phyloP scores from a whole-genome alignment of 2,888 invertebrate genomes.

The Himalopsyche kuldschensis region DNA sequence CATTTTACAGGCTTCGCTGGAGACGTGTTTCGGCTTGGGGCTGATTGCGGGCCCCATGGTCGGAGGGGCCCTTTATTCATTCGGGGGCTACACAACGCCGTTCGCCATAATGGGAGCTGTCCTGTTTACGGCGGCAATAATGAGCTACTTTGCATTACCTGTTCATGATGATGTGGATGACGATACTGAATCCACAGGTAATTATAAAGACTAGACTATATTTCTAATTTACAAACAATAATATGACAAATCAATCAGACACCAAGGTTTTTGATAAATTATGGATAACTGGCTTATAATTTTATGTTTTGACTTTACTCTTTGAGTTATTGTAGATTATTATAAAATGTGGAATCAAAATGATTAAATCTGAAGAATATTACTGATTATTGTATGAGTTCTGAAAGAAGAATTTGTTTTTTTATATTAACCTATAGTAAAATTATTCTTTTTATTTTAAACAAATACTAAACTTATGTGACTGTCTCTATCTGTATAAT shows the following conservation, averaged over 20 bases:
- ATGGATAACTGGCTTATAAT: no score
- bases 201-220: conserved; percentile 43
- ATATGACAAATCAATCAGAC: not conserved
- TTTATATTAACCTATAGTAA: no score
- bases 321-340: no score
- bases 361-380: no score
- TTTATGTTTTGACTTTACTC: no score
- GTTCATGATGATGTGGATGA: conserved; percentile 61
- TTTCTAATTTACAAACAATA: no score
- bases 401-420: no score
- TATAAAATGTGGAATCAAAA: no score
- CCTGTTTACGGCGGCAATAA: conserved; percentile 73
- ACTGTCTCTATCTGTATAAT: no score
- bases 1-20: conserved; percentile 68
- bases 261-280: not conserved
- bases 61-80: conserved; percentile 80
- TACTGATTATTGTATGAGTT: no score
- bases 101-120: conserved; percentile 78
- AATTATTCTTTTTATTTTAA: no score
- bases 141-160: conserved; percentile 75
- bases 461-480: no score
- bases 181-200: conserved; percentile 63
- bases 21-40: conserved; percentile 85
- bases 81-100: conserved; percentile 79
- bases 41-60: conserved; percentile 89